Evolutionary conservation across 2,888 invertebrate genomes (phyloP), one percentile per base, ranked within the genome.

Genomic region (Stramonita haemastoma): DNA sequence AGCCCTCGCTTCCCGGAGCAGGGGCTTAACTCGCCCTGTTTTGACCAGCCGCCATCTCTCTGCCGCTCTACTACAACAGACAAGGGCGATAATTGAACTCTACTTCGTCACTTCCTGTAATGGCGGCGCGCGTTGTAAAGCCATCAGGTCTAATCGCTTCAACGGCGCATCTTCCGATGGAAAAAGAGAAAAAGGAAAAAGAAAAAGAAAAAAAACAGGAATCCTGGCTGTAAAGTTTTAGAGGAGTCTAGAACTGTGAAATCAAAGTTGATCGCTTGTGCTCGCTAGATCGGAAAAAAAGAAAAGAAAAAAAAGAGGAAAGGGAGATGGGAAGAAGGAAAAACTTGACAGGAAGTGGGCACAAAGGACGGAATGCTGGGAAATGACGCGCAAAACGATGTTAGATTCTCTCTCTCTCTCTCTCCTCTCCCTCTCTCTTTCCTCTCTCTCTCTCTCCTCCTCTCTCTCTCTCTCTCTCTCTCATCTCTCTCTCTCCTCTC

Each of bases 101-200:
- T 36, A 83, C 81, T 83, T 46, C 81, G 81, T 83, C 81, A 83
- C 81, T 83, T 83, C 81, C 81, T 36, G 22, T 83, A 83, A 83
- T 83, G 81, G 81, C 81, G 81, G 46, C 81, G 81, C 81, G 22
- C 36, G 81, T 83, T 83, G 81, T 83, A 83, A 83, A 83, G 26
- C 81, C 81, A 83, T 83, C 81, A 83, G 81, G 26, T 26, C 8
- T 26, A 83, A 83, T 83, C 81, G 81, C 22, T 22, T 26, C 81
- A 22, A 46, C 22, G 36, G 15, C 26, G 73, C 11, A 26, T 29
- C 73, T 11, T n/a, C 29, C 26, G 73, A n/a, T 11, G 29, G 29
- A n/a, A n/a, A 73, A 73, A 73, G n/a, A n/a, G 73, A 5, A 73
- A 73, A 73, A 73, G 11, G n/a, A n/a, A 73, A 73, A 73, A 26